Conservation (phyloP, 1,140 invertebrate species). For the Bombus soroeensis region DNA sequence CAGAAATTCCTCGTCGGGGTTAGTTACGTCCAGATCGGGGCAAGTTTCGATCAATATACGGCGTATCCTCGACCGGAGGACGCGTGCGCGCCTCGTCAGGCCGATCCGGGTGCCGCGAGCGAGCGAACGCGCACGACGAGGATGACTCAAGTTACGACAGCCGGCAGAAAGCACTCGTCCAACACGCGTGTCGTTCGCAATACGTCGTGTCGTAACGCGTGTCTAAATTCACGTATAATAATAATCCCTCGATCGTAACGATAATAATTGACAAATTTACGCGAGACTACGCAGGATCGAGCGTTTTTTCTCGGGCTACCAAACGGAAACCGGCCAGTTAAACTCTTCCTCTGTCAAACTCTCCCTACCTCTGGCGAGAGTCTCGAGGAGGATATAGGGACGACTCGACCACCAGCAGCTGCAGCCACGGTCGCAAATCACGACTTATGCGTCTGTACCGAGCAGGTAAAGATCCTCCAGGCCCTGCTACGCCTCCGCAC, state of each 20-base stretch:
- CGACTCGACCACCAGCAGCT: conserved; percentile 39
- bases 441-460: conserved; percentile 83
- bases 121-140: conserved; percentile 49
- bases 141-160: conserved; percentile 56
- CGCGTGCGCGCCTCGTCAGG: conserved; percentile 51
- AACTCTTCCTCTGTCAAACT: conserved; percentile 30
- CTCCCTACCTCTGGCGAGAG: conserved; percentile 71
- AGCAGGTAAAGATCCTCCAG: conserved; percentile 77
- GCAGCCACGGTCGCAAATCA: conserved; percentile 77
- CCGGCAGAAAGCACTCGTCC: conserved; percentile 39
- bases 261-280: neutral
- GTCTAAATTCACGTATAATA: conserved; percentile 16
- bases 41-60: conserved; percentile 75
- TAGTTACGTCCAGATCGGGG: conserved; percentile 67
- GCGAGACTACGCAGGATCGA: neutral
- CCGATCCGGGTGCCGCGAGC: conserved; percentile 59
- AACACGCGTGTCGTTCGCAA: conserved; percentile 23
- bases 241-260: neutral
- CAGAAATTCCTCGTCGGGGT: conserved; percentile 46
- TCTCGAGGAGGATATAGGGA: conserved; percentile 65
- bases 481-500: neutral
- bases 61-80: conserved; percentile 43
- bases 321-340: conserved; percentile 39
- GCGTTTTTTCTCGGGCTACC: conserved; percentile 29
- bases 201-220: conserved; percentile 31